Conservation (phyloP, 1,140 invertebrate species). For the Sarcophaga bullata region DNA sequence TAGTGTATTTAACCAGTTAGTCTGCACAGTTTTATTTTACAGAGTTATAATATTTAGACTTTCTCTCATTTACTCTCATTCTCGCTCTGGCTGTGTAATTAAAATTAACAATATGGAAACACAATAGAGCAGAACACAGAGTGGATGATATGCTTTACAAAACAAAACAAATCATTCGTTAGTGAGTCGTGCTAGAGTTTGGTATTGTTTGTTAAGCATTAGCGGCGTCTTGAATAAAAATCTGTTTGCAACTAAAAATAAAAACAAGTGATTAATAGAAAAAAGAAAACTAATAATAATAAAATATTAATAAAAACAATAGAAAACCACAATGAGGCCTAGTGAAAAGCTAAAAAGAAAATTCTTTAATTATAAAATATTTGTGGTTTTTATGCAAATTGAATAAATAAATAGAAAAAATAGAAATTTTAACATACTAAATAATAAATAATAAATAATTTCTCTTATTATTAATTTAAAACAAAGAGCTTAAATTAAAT, state of each 20-base stretch:
- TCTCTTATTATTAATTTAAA: background rate
- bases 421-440: background rate
- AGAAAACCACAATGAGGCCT: background rate
- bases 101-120: too few species aligned
- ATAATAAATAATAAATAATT: constrained; percentile 13
- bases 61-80: background rate
- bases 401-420: background rate
- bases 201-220: background rate
- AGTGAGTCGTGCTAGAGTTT: constrained; percentile 32
- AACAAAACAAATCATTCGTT: constrained; percentile 25
- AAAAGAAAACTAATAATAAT: background rate
- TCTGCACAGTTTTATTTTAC: background rate
- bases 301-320: background rate
- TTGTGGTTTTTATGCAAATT: constrained; percentile 1
- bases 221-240: background rate
- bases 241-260: background rate
- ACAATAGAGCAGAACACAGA: too few species aligned
- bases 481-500: background rate
- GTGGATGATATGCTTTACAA: background rate
- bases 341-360: background rate
- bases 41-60: background rate
- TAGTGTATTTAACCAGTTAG: background rate
- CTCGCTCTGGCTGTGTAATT: background rate
- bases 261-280: constrained; percentile 19
- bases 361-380: background rate